Percentiles rank a stretch among this genome's conserved stretches.
Conservation (phyloP, 2,113 vertebrate species). For the Martes martes region DNA sequence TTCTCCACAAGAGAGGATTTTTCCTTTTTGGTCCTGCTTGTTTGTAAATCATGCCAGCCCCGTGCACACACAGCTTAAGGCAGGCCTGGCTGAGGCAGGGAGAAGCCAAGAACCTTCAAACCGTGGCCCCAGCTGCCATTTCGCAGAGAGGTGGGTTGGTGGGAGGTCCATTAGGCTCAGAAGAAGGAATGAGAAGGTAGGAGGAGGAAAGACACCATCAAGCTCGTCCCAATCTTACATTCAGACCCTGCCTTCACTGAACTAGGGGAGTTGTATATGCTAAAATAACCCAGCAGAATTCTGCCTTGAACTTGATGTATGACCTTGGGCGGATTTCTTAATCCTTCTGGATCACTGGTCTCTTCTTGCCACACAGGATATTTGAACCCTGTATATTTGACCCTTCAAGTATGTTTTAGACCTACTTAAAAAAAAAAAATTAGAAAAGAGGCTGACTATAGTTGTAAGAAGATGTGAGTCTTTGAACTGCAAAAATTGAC, state of each 20-base stretch:
- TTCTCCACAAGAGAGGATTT: conserved; percentile 54
- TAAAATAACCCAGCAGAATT: background rate
- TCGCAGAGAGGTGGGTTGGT: background rate
- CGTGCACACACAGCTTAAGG: conserved; percentile 38
- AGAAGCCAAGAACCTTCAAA: background rate
- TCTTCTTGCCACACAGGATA: background rate
- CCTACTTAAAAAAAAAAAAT: background rate
- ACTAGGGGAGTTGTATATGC: background rate
- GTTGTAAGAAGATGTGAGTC: background rate
- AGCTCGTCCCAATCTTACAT: background rate
- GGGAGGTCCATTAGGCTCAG: background rate
- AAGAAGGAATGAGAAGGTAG: background rate
- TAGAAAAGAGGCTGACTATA: background rate
- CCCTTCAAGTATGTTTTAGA: background rate
- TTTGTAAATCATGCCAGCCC: conserved; percentile 60
- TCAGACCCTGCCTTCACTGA: background rate
- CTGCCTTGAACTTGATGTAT: background rate
- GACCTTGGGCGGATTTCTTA: background rate
- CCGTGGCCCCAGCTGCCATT: background rate
- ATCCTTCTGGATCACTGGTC: background rate
- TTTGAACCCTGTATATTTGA: background rate
- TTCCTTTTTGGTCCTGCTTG: conserved; percentile 31
- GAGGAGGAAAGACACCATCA: background rate
- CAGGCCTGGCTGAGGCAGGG: background rate
- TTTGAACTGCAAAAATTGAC: conserved; percentile 36